phyloP scores from a whole-genome alignment of 2,888 invertebrate genomes.

The Opisthograptis luteolata region DNA sequence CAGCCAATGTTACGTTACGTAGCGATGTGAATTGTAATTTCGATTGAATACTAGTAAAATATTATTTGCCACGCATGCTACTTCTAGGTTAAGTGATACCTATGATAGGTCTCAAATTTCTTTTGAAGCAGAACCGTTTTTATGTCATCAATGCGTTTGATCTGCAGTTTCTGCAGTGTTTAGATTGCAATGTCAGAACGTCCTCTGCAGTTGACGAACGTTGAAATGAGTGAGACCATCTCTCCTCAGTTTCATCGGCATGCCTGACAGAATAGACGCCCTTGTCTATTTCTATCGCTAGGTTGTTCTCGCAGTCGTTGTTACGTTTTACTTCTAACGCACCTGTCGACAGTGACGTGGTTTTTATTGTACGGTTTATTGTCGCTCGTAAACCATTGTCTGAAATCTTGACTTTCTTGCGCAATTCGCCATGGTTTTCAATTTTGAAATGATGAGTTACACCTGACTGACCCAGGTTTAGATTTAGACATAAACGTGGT shows the following conservation, averaged over 20 bases:
- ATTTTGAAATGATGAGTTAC: constrained; percentile 22
- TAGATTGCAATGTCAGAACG: constrained; percentile 19
- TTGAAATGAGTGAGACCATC: constrained; percentile 45
- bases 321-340: constrained; percentile 51
- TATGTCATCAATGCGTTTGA: neutral
- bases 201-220: constrained; percentile 37
- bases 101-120: constrained; percentile 11
- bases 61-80: constrained; percentile 2
- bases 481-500: constrained; percentile 5
- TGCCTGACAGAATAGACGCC: constrained; percentile 50
- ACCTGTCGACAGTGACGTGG: constrained; percentile 60
- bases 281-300: constrained; percentile 49
- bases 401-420: constrained; percentile 49
- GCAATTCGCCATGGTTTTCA: constrained; percentile 34
- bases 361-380: constrained; percentile 68
- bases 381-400: constrained; percentile 67
- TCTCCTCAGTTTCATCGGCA: constrained; percentile 42
- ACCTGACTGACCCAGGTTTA: constrained; percentile 7
- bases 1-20: constrained; percentile 28
- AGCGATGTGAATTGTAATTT: constrained; percentile 13
- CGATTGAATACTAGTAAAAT: constrained; percentile 12
- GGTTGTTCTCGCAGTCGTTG: constrained; percentile 45
- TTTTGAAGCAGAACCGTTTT: neutral
- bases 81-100: constrained; percentile 1
- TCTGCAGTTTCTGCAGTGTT: neutral